phyloP scores from a whole-genome alignment of 1,140 invertebrate genomes.

The Lucilia sericata region DNA sequence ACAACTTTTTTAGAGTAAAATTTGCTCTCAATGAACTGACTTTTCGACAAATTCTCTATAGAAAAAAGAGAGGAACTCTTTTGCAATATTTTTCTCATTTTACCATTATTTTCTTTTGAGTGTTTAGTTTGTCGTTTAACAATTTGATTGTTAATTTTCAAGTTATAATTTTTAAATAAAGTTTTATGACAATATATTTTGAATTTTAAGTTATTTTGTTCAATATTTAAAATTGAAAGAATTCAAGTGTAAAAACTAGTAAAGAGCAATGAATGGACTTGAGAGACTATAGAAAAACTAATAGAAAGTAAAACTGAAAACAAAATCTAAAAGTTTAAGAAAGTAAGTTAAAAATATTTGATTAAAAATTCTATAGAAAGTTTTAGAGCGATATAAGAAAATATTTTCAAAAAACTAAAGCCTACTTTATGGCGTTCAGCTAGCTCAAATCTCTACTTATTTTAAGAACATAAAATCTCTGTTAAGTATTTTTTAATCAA shows the following conservation, averaged over 20 bases:
- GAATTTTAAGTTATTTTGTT: not conserved
- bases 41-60: too few relatives aligned
- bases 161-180: slow-evolving; percentile 21
- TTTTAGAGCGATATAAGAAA: too few relatives aligned
- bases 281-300: not conserved
- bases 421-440: too few relatives aligned
- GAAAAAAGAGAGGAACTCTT: too few relatives aligned
- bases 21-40: too few relatives aligned
- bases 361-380: too few relatives aligned
- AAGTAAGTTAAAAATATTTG: too few relatives aligned
- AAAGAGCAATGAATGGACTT: not conserved
- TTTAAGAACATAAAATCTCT: too few relatives aligned
- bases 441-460: too few relatives aligned
- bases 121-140: not conserved
- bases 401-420: too few relatives aligned
- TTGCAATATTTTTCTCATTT: not conserved
- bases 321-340: not conserved
- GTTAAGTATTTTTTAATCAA: not conserved
- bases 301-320: not conserved
- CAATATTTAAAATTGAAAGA: not conserved
- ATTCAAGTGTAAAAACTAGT: slow-evolving; percentile 1
- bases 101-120: not conserved
- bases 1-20: too few relatives aligned
- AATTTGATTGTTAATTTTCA: not conserved
- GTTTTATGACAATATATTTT: slow-evolving; percentile 2